Base-by-base conservation (phyloP, 1,140 invertebrate genomes). In the Leguminivora glycinivorella region DNA sequence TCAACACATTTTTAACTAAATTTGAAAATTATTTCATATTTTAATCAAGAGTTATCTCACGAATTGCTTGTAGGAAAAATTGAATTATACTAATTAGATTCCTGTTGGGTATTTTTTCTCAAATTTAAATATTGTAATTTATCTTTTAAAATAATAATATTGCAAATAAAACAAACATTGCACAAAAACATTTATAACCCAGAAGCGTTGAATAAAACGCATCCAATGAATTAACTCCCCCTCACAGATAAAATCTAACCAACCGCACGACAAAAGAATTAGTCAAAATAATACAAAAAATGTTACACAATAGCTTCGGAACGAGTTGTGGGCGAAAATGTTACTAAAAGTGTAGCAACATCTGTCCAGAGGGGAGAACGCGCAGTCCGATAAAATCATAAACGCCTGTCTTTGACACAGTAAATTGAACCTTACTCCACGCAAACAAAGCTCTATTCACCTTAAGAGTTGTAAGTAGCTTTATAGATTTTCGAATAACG, bases 251-350 rank as follows among this genome's bases (percentile, higher is more conserved):
- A 79, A 83, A 88, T 84, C 86, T 89, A 90, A 90, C 88, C 88
- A 88, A 90, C 88, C 88, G 80, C 85, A 87, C 77, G 78, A 87
- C 87, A 88, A 90, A 88, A 82, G 88, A 89, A 88, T 90, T 90
- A 89, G 84, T 84, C 83, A 83, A 88, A 88, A 90, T 90, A 87
- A 90, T 86, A 84, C 79, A 89, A 88, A 88, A 86, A 88, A 83
- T 75, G 77, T 87, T 83, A 77, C 77, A 90, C 87, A 90, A 90
- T 90, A 81, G 82, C 81, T 81, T 83, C 74, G 72, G 79, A 86
- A 82, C 83, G 80, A 74, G 81, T 84, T 86, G 84, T 89, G 84
- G 87, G 86, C 80, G 87, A 89, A 90, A 85, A 89, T 90, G 87
- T 89, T 88, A 84, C 85, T 82, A 89, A 85, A 38, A 87, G 81